These are phyloP conservation scores for Esox niger DNA, from an alignment of 2,113 vertebrate genomes.

Conservation along the genomic window DNA sequence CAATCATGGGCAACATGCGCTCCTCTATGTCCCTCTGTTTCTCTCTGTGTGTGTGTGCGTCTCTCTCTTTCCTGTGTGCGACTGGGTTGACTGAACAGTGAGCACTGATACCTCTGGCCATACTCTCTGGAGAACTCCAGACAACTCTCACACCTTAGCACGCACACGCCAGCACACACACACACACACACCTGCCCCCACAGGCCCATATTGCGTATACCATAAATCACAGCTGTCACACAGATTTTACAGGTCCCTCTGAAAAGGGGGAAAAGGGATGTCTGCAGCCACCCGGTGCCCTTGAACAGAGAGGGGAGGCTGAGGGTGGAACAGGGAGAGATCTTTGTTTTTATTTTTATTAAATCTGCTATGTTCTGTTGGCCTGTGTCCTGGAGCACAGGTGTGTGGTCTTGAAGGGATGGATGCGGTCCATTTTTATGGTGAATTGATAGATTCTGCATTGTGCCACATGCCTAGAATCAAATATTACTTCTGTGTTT, in stretches of 20 bases:
- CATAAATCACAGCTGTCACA: slow-evolving; percentile 73
- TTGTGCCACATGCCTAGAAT: no score
- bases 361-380: neutral
- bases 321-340: neutral
- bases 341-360: neutral
- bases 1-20: neutral
- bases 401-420: no score
- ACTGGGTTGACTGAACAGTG: slow-evolving; percentile 43
- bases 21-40: neutral
- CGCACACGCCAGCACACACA: slow-evolving; percentile 15
- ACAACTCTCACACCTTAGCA: slow-evolving; percentile 9
- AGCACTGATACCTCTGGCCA: slow-evolving; percentile 40
- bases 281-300: slow-evolving; percentile 56
- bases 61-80: slow-evolving; percentile 14
- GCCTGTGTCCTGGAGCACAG: neutral
- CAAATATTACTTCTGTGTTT: no score
- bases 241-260: slow-evolving; percentile 63
- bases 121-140: slow-evolving; percentile 20
- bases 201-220: slow-evolving; percentile 49
- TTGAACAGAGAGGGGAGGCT: slow-evolving; percentile 56
- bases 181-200: slow-evolving; percentile 15
- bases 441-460: no score
- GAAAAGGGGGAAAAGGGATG: slow-evolving; percentile 44
- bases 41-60: slow-evolving; percentile 1
- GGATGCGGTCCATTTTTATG: no score